These are phyloP conservation scores for Lepidurus couesii DNA, from an alignment of 1,140 invertebrate genomes.

Conservation along the genomic window DNA sequence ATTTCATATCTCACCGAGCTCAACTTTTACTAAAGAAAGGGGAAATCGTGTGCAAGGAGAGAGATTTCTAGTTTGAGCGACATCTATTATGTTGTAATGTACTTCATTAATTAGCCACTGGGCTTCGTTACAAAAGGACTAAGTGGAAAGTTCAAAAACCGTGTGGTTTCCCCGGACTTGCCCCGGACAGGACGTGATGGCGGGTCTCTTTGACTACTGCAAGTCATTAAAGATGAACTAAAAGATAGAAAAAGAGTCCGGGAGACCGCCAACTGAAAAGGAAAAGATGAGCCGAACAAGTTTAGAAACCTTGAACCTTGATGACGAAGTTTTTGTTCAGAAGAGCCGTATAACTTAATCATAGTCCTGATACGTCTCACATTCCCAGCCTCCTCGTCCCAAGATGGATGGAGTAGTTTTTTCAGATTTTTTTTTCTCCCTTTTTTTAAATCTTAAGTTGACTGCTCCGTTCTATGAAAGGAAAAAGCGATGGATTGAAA, in stretches of 20 bases:
- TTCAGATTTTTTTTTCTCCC: background rate
- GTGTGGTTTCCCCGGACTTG: background rate
- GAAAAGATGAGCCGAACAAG: background rate
- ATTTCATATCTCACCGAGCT: no score
- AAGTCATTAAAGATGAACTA: background rate
- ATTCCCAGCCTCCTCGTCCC: background rate
- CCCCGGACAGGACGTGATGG: background rate
- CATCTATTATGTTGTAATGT: no score
- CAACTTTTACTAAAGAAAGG: no score
- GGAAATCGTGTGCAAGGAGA: no score
- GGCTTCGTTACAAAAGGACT: no score
- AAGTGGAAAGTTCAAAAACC: no score
- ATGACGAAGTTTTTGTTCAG: background rate
- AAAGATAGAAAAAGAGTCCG: background rate
- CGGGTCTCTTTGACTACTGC: constrained; percentile 7
- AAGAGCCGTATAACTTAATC: constrained; percentile 10
- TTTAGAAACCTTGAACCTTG: background rate
- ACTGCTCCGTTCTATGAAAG: no score
- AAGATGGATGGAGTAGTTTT: background rate
- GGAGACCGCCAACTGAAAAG: background rate
- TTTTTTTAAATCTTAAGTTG: no score
- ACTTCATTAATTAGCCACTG: no score
- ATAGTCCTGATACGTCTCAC: background rate
- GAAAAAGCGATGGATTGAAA: background rate
- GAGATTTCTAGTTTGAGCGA: no score